Evolutionary conservation across 2,888 invertebrate genomes (phyloP).

Genomic region (Cephus rjabovi): DNA sequence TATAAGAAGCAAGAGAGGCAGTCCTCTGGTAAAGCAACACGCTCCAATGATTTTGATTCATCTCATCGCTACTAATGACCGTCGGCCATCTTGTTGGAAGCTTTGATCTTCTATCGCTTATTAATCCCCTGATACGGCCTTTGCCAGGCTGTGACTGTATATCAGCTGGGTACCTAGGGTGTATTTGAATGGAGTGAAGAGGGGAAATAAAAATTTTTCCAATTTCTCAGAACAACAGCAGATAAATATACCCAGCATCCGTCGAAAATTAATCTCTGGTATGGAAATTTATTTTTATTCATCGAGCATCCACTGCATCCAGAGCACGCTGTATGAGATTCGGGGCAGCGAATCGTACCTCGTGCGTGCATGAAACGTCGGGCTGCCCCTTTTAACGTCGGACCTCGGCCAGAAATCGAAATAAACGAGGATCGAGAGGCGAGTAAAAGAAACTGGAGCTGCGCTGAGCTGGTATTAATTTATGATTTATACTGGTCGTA

Average conservation of each 20-base stretch:
- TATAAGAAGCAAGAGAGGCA: neutral
- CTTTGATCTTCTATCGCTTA: constrained; percentile 44
- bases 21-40: constrained; percentile 21
- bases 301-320: neutral
- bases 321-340: neutral
- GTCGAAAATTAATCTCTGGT: neutral
- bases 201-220: constrained; percentile 11
- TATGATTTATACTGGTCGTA: neutral
- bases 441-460: constrained; percentile 1
- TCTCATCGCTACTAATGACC: constrained; percentile 41
- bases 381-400: neutral
- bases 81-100: constrained; percentile 23
- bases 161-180: constrained; percentile 13
- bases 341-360: neutral
- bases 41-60: constrained; percentile 38
- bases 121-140: constrained; percentile 38
- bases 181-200: constrained; percentile 11
- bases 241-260: neutral
- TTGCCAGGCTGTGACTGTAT: neutral
- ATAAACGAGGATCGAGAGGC: neutral
- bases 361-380: neutral
- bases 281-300: neutral
- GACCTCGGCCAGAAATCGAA: neutral
- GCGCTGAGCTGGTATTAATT: constrained; percentile 3
- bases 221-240: neutral